Evolutionary conservation across 2,113 vertebrate species (phyloP).

Genomic region (Tricholaema leucomelas): DNA sequence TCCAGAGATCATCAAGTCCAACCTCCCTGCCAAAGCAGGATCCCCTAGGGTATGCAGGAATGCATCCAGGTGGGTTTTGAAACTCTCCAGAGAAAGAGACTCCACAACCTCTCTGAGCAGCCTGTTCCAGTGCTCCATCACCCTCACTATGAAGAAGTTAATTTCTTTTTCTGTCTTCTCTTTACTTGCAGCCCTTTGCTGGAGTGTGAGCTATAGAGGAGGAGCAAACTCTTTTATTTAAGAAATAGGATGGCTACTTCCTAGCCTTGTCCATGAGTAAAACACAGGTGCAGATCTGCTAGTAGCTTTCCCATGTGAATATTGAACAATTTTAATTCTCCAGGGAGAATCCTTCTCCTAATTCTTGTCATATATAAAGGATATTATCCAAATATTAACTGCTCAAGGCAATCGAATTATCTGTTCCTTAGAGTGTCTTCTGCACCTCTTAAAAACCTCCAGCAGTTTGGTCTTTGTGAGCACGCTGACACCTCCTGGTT

Average conservation of each 20-base stretch:
- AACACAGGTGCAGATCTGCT: background rate
- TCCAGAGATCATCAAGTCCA: no score
- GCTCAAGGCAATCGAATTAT: background rate
- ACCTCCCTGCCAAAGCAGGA: no score
- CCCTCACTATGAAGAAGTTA: no score
- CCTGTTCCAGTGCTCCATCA: no score
- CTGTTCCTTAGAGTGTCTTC: background rate
- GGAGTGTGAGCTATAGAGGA: background rate
- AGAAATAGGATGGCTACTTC: background rate
- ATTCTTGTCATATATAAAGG: background rate
- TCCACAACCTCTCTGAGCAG: no score
- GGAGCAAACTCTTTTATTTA: background rate
- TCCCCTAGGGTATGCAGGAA: no score
- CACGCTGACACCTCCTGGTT: slow-evolving; percentile 73
- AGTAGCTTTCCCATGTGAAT: background rate
- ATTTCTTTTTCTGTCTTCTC: background rate
- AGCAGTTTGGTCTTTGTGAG: background rate
- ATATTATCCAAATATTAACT: background rate
- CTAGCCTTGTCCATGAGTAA: background rate
- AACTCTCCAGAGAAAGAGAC: no score
- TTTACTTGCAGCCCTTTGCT: background rate
- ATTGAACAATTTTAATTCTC: background rate
- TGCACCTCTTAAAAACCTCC: background rate
- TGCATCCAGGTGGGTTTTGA: no score
- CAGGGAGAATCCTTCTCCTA: background rate